Base-by-base conservation (phyloP, 2,888 invertebrate genomes). In the Athalia circularis region DNA sequence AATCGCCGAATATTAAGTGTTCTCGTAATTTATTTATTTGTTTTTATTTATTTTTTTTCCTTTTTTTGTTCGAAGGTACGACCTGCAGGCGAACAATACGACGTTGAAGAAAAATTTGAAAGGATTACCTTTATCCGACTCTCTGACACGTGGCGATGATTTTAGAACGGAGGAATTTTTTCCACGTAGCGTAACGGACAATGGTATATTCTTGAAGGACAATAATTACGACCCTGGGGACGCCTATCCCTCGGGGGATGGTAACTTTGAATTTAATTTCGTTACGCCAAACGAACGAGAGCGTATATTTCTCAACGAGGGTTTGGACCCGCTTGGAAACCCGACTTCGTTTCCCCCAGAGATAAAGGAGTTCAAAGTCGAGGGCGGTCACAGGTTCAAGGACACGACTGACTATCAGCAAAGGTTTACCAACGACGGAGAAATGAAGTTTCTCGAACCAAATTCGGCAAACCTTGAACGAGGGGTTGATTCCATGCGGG, bases 131-230 rank as follows among this genome's bases (percentile, higher is more conserved):
- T 62, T 50, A 29, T 29, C 29, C 29, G 62, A 61, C 29, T 43
- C 75, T n/a, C 50, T 62, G 13, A n/a, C 50, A 11, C 80, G 83
- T 43, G 86, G 86, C 57, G 87, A 88, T 76, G 81, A 84, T 61
- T 86, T 87, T 78, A 81, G 85, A 64, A 84, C 86, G 54, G 88
- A 88, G 47, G 85, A 85, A n/a, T 90, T 90, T 80, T 88, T 88
- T 65, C 87, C 88, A 0, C 88, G 88, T 76, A 88, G 88, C 80
- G 84, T 87, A 45, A 86, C 85, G 61, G 87, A 88, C 72, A 84
- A 83, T 11, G 79, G 84, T 0, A 68, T 77, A 6, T 87, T 84
- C 70, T 80, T 83, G 29, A 86, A 85, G 74, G 86, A 88, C 65
- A 80, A 81, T 15, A 87, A 85, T 50, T 77, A 86, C 65, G 88